phyloP scores from a whole-genome alignment of 2,113 vertebrate genomes.

The Scatophagus argus region DNA sequence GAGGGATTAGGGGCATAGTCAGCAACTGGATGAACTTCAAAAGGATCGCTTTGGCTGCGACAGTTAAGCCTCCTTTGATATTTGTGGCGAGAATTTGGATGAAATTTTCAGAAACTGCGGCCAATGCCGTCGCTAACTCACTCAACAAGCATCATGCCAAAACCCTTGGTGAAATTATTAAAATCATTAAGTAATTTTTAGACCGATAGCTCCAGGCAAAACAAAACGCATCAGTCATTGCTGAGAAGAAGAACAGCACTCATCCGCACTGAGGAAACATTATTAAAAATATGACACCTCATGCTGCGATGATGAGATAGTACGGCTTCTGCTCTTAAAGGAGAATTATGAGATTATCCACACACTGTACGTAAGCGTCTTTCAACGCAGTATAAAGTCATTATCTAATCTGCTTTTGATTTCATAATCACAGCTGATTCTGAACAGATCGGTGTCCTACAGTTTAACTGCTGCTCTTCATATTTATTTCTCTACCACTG shows the following conservation, averaged over 20 bases:
- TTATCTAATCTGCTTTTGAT: conserved; percentile 48
- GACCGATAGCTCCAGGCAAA: conserved; percentile 8
- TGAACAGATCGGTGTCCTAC: conserved; percentile 31
- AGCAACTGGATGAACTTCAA: conserved; percentile 68
- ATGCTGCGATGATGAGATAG: conserved; percentile 16
- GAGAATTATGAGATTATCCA: conserved; percentile 47
- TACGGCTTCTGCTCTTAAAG: conserved; percentile 32
- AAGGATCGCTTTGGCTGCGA: conserved; percentile 45
- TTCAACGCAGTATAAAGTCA: conserved; percentile 25
- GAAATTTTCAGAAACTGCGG: conserved; percentile 6
- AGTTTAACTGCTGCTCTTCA: conserved; percentile 36
- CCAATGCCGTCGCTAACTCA: conserved; percentile 6
- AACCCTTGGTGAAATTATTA: conserved; percentile 5
- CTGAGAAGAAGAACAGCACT: conserved; percentile 5
- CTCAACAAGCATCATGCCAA: conserved; percentile 3
- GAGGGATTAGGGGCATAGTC: conserved; percentile 46
- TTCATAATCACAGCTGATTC: conserved; percentile 33
- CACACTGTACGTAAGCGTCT: background rate
- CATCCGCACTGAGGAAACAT: conserved; percentile 10
- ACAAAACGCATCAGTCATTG: conserved; percentile 12
- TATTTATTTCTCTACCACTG: conserved; percentile 6
- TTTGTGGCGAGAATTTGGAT: conserved; percentile 41
- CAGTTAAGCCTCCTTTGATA: conserved; percentile 51
- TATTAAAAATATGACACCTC: conserved; percentile 22
- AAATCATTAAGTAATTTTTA: conserved; percentile 46